Base-by-base conservation (phyloP, 2,797 vertebrate species). In the Pipistrellus pipistrellus region DNA sequence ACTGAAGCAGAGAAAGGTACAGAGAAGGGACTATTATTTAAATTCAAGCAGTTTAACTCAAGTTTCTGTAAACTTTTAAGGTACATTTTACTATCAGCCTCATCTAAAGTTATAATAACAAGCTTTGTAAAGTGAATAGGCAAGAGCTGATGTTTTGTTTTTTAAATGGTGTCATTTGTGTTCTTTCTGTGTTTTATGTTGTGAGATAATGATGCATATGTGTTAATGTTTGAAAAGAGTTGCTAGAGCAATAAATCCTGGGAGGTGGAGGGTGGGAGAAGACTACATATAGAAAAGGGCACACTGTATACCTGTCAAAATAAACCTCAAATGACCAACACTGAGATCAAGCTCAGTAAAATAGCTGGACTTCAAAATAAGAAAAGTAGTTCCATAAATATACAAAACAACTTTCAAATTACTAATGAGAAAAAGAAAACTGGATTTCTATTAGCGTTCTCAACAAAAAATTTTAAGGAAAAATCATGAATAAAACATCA, bases 201-300 rank as follows among this genome's bases (percentile, higher is more conserved):
- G 53, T 91, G 48, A 97, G 92, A 95, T 95, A 96, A 97, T 93
- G 97, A 97, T 44, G 32, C 0, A 84, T 71, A 20, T 64, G 55
- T 76, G 21, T 78, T 81, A 77, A 85, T 48, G 8, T 90, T 92
- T 95, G 25, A 80, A 83, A 96, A 73, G 13, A 4, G 21, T 38
- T 91, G 71, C 51, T 64, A 27, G 46, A 94, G 3, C 18, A 83
- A 72, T 41, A 96, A 90, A 64, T 81, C 7, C 20, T 86, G 20
- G 14, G 30, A 0, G 12, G 10, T 8, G 8, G 8, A 3, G 21
- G 53, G 53, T 8, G 18, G 8, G 21, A 7, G 8, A 3, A 68
- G 35, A n/a, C 8, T 27, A n/a, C 11, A 85, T 23, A 32, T 1
- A 66, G 14, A 68, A 68, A 88, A 84, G 10, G 13, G 4, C 4